Percentiles rank a stretch among this genome's conserved stretches.
Evolutionary conservation across 2,113 vertebrate species (phyloP).

Genomic region (Ceuthmochares aereus): DNA sequence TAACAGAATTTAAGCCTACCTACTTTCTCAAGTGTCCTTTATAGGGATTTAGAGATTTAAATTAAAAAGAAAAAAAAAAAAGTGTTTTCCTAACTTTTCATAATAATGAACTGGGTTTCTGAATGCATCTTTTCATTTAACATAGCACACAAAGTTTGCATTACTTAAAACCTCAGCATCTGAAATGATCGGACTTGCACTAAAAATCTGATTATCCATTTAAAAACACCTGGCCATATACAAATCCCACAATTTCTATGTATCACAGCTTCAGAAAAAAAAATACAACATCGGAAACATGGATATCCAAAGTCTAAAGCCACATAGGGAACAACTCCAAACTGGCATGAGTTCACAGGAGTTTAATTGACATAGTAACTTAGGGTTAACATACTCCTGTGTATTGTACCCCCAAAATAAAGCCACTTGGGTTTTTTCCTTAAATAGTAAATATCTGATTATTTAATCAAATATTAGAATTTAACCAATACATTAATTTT

Average conservation of each 20-base stretch:
- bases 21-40: background rate
- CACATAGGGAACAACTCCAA: background rate
- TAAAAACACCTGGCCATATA: background rate
- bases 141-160: background rate
- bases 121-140: background rate
- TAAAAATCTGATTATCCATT: background rate
- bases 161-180: background rate
- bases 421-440: background rate
- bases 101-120: background rate
- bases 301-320: background rate
- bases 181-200: background rate
- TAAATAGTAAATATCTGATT: background rate
- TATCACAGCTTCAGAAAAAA: background rate
- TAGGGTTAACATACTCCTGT: background rate
- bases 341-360: background rate
- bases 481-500: background rate
- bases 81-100: background rate
- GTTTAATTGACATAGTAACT: background rate
- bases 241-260: background rate
- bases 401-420: background rate
- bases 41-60: background rate
- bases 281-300: background rate
- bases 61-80: background rate
- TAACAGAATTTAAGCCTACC: background rate
- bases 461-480: background rate